Conservation (phyloP, 2,888 invertebrate genomes). For the Drosophila vallismaia region DNA sequence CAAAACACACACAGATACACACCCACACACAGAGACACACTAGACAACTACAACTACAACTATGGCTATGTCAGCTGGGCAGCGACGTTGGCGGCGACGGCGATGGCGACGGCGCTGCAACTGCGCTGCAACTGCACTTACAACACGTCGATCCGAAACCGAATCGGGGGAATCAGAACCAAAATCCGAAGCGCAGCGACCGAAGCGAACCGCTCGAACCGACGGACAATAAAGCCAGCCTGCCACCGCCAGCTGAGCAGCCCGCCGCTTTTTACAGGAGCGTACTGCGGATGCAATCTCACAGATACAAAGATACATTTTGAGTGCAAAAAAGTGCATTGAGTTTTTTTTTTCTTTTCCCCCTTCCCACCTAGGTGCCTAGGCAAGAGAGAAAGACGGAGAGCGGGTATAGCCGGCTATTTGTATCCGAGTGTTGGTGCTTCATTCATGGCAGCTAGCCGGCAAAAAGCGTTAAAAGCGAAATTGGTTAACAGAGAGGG, state of each 20-base stretch:
- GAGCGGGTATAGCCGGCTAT: constrained; percentile 66
- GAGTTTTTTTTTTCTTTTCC: constrained; percentile 24
- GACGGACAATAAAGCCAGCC: constrained; percentile 77
- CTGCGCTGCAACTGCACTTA: constrained; percentile 47
- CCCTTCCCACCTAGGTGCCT: constrained; percentile 4
- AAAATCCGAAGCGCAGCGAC: constrained; percentile 68
- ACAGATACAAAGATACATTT: constrained; percentile 56
- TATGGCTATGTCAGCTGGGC: constrained; percentile 36
- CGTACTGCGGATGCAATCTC: constrained; percentile 59
- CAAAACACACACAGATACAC: constrained; percentile 75
- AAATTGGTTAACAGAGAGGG: constrained; percentile 64
- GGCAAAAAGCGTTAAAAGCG: constrained; percentile 79
- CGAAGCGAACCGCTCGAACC: constrained; percentile 79
- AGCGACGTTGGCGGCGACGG: constrained; percentile 47
- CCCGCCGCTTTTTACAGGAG: constrained; percentile 32
- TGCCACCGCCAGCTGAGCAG: constrained; percentile 75
- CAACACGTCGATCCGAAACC: constrained; percentile 45
- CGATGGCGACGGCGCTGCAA: constrained; percentile 47
- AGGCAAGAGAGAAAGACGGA: constrained; percentile 25
- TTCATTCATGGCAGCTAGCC: constrained; percentile 74
- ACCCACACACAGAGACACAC: constrained; percentile 56
- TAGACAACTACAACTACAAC: constrained; percentile 68
- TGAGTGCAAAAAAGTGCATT: constrained; percentile 62
- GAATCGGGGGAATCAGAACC: constrained; percentile 31
- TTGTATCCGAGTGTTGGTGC: constrained; percentile 54